These are phyloP conservation scores for Tetheella fluctuosa DNA, from an alignment of 2,888 invertebrate genomes.

Conservation along the genomic window DNA sequence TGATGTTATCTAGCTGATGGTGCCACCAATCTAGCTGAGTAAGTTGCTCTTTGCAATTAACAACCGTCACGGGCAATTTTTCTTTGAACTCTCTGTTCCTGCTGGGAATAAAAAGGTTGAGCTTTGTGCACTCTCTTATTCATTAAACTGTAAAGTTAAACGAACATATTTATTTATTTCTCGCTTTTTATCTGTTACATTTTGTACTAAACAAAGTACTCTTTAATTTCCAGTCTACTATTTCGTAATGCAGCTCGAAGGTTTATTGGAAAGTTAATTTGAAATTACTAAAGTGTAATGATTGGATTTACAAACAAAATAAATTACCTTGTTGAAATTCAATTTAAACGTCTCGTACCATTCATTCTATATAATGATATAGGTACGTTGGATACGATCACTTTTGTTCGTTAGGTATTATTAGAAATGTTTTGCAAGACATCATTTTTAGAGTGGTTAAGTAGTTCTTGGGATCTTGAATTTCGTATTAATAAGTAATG, in stretches of 20 bases:
- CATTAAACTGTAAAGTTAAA: constrained; percentile 1
- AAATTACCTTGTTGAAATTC: background rate
- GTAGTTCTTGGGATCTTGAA: too few species aligned
- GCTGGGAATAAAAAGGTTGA: constrained; percentile 35
- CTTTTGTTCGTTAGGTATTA: too few species aligned
- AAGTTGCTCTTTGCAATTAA: constrained; percentile 61
- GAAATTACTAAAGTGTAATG: background rate
- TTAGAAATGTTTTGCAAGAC: too few species aligned
- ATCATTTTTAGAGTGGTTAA: too few species aligned
- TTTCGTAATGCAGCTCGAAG: background rate
- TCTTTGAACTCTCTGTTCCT: constrained; percentile 37
- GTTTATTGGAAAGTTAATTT: background rate
- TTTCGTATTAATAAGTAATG: too few species aligned
- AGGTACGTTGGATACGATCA: too few species aligned
- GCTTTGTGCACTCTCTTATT: constrained; percentile 19
- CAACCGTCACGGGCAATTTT: constrained; percentile 55
- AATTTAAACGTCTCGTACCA: background rate
- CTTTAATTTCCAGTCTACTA: background rate
- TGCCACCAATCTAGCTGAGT: constrained; percentile 49
- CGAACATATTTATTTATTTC: constrained; percentile 2
- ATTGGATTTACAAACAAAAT: background rate
- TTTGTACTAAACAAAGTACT: constrained; percentile 2
- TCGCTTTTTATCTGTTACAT: background rate
- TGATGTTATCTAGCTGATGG: constrained; percentile 30
- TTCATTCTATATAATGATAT: background rate